A percentile compares a stretch with the other conserved stretches of the same genome.
phyloP scores from a whole-genome alignment of 1,140 invertebrate genomes.

The Musca vetustissima region DNA sequence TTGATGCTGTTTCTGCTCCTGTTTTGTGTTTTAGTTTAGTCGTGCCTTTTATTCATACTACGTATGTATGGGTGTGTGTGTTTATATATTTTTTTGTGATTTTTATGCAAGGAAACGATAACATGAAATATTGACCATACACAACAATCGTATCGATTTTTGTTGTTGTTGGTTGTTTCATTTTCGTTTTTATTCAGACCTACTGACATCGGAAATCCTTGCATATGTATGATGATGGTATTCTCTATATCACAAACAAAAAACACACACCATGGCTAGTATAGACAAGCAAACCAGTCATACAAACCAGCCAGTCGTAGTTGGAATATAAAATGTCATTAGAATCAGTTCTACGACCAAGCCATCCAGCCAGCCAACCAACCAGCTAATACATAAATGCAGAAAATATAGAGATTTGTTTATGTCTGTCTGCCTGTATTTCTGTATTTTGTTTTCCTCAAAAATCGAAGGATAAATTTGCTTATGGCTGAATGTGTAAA shows the following conservation, averaged over 20 bases:
- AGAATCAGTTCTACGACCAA: too few relatives aligned
- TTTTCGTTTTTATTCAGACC: not conserved
- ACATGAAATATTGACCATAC: slow-evolving; percentile 23
- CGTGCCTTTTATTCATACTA: not conserved
- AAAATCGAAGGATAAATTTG: too few relatives aligned
- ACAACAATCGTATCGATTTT: slow-evolving; percentile 7
- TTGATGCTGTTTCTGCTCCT: not conserved
- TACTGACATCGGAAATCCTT: slow-evolving; percentile 14
- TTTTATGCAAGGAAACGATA: slow-evolving; percentile 12
- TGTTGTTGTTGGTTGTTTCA: not conserved
- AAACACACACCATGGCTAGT: not conserved
- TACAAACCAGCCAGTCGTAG: too few relatives aligned
- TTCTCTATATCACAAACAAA: not conserved
- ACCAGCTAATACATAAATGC: too few relatives aligned
- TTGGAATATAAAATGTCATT: too few relatives aligned
- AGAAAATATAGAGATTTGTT: too few relatives aligned
- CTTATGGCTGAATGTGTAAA: too few relatives aligned
- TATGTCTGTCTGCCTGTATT: too few relatives aligned
- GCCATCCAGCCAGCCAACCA: too few relatives aligned
- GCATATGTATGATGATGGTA: not conserved
- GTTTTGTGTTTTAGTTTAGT: not conserved
- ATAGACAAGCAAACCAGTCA: too few relatives aligned
- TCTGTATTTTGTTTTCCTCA: too few relatives aligned
- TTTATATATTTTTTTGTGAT: not conserved
- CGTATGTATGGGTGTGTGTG: not conserved